Conservation (phyloP, 2,888 invertebrate species). For the Cistogaster globosa region DNA sequence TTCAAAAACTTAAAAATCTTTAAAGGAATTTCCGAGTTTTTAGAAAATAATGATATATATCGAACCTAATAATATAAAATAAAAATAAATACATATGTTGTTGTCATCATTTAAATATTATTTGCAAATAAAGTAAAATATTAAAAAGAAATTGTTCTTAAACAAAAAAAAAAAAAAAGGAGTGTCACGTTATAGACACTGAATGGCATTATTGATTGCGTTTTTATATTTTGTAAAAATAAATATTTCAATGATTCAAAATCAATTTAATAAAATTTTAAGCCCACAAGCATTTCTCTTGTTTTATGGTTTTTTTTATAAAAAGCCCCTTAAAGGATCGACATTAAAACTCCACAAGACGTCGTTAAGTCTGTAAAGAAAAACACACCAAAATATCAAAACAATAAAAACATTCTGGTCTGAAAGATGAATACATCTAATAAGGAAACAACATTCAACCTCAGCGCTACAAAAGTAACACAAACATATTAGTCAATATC, state of each 20-base stretch:
- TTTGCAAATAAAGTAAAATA: not conserved
- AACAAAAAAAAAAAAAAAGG: conserved; percentile 35
- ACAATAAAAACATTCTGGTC: conserved; percentile 30
- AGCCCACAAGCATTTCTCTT: conserved; percentile 45
- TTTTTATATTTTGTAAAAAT: conserved; percentile 38
- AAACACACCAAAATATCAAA: conserved; percentile 49
- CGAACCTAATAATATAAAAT: too few relatives aligned
- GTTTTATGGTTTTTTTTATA: conserved; percentile 23
- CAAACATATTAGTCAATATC: conserved; percentile 53
- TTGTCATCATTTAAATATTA: not conserved
- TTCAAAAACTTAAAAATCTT: too few relatives aligned
- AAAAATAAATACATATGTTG: too few relatives aligned
- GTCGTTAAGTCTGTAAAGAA: conserved; percentile 64
- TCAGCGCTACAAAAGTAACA: conserved; percentile 24
- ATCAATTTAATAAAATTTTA: conserved; percentile 59
- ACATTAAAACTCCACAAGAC: conserved; percentile 68
- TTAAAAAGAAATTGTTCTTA: not conserved
- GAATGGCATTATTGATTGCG: conserved; percentile 47
- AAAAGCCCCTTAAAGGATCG: conserved; percentile 46
- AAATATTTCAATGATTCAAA: conserved; percentile 61
- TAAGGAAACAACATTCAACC: conserved; percentile 53
- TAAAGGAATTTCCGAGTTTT: too few relatives aligned
- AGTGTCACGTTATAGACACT: conserved; percentile 25
- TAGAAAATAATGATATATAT: too few relatives aligned
- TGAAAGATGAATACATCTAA: conserved; percentile 51